Evolutionary conservation across 2,113 vertebrate genomes (phyloP).

Genomic region (Pithys albifrons): DNA sequence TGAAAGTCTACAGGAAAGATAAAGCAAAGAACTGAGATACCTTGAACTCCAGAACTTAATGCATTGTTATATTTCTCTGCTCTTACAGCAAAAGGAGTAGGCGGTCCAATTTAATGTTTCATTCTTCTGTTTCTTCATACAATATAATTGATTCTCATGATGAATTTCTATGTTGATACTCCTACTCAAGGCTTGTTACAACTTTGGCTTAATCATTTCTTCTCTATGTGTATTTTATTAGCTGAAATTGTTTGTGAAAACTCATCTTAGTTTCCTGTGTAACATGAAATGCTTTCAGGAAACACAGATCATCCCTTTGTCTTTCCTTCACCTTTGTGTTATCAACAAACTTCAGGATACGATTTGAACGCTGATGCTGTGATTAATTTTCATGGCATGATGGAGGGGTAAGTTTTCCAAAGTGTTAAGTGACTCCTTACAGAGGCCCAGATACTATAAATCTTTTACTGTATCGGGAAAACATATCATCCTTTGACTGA

Average conservation of each 20-base stretch:
- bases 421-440: background rate
- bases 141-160: slow-evolving; percentile 20
- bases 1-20: background rate
- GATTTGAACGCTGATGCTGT: background rate
- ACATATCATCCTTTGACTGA: background rate
- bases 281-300: background rate
- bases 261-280: background rate
- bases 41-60: background rate
- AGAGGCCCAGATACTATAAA: background rate
- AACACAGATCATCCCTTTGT: background rate
- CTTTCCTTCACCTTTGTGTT: background rate
- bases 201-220: background rate
- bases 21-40: background rate
- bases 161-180: slow-evolving; percentile 16
- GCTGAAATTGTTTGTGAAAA: background rate
- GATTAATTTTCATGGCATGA: background rate
- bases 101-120: background rate
- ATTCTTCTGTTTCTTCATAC: slow-evolving; percentile 9
- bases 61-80: background rate
- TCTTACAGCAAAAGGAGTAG: background rate
- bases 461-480: background rate
- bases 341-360: background rate
- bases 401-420: background rate
- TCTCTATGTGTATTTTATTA: background rate
- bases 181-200: background rate